Percentiles rank a stretch among this genome's conserved stretches.
These are phyloP conservation scores for Latrodectus hesperus DNA, from an alignment of 2,888 invertebrate genomes.

Conservation along the genomic window DNA sequence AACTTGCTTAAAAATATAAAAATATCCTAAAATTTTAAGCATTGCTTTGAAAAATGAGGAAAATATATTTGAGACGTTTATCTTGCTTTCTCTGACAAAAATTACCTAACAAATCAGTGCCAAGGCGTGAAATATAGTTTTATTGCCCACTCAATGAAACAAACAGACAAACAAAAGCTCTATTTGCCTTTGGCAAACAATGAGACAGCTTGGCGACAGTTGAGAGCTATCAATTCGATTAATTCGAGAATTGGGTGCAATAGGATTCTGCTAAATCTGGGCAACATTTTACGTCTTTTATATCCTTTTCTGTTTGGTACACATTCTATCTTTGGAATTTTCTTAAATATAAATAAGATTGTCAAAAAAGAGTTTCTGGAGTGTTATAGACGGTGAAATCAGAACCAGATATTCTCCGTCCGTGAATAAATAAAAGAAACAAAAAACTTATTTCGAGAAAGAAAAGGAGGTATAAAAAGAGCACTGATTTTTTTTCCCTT, in stretches of 20 bases:
- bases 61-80: no score
- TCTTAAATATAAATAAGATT: constrained; percentile 2
- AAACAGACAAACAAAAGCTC: constrained; percentile 1
- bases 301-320: neutral
- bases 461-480: constrained; percentile 12
- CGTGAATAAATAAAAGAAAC: constrained; percentile 45
- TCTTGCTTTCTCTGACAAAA: no score
- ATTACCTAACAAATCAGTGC: constrained; percentile 22
- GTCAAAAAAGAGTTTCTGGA: neutral
- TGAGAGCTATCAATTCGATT: constrained; percentile 62
- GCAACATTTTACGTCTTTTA: neutral
- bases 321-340: neutral
- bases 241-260: constrained; percentile 19
- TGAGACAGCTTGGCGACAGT: constrained; percentile 33
- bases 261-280: neutral
- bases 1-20: no score
- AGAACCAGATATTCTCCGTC: constrained; percentile 35
- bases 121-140: constrained; percentile 26
- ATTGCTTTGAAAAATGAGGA: no score
- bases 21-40: no score
- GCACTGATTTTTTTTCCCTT: constrained; percentile 41
- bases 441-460: constrained; percentile 13
- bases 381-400: constrained; percentile 57
- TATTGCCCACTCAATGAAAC: constrained; percentile 7
- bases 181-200: constrained; percentile 2